Base-by-base conservation (phyloP, 1,140 invertebrate genomes). In the Ruditapes philippinarum region DNA sequence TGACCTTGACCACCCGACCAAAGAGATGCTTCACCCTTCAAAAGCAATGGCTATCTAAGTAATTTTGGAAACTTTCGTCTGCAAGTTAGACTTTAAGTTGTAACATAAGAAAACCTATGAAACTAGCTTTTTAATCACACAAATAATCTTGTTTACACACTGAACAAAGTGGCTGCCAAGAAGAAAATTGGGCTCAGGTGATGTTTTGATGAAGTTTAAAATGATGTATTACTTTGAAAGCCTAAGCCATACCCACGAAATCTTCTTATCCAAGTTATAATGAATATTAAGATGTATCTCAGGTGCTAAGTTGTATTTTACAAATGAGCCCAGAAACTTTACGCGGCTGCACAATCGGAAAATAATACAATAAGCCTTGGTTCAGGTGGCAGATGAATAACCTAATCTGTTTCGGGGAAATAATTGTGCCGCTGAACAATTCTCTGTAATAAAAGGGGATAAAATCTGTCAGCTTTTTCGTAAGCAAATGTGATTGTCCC, bases 391-490 rank as follows among this genome's bases (percentile, higher is more conserved):
- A 1, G 36, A 2, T 2, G 11, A 40, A 36, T 40, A 14, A n/a
- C 22, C 7, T 70, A 70, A 70, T 70, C 65, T 70, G 65, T 70
- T 70, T 70, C 17, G 65, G 33, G 65, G 65, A 70, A n/a, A n/a
- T 36, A 70, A n/a, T 70, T 70, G 65, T 38, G 65, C n/a, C 11
- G 38, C 65, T 38, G 28, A 70, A 17, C 65, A 36, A 70, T 70
- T 70, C 33, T n/a, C n/a, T 14, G n/a, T 4, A 38, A 70, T 36
- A 38, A 22, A 70, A 40, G 0, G 54, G 54, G 17, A 57, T 57
- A 57, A 57, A 57, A 57, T 57, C 54, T 57, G 54, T 57, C 54
- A 57, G 19, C 54, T n/a, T 57, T 19, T 4, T n/a, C 4, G 54
- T 57, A n/a, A n/a, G n/a, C n/a, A 57, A 57, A 57, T 57, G 19